Conservation (phyloP, 2,113 vertebrate species). For the Uria lomvia region DNA sequence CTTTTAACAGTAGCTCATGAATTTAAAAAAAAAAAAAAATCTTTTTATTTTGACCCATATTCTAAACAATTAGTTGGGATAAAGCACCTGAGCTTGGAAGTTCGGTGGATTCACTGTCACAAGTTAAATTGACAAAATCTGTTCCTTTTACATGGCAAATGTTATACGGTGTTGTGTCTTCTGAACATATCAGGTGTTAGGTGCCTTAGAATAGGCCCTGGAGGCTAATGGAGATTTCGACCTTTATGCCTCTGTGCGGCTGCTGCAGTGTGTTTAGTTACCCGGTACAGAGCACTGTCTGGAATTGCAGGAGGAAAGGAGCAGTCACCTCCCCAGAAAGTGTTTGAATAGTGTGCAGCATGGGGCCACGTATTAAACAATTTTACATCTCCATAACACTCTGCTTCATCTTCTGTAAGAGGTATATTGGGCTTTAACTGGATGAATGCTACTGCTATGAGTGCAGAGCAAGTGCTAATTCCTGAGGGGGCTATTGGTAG, state of each 20-base stretch:
- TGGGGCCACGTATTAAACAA: constrained; percentile 18
- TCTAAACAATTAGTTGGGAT: not conserved
- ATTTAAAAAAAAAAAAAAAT: not conserved
- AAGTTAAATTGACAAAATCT: not conserved
- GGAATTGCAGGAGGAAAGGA: not conserved
- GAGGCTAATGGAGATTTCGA: not conserved
- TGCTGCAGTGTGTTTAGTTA: not conserved
- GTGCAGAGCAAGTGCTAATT: not conserved
- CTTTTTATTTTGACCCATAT: not conserved
- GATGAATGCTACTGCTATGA: not conserved
- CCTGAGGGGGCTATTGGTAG: constrained; percentile 19
- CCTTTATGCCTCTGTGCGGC: not conserved
- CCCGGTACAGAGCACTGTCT: not conserved
- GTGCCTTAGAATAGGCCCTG: not conserved
- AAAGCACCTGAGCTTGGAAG: not conserved
- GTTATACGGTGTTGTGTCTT: not conserved
- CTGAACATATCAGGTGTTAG: not conserved
- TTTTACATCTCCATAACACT: not conserved
- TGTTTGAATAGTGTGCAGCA: not conserved
- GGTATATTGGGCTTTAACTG: constrained; percentile 6
- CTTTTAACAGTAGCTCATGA: not conserved
- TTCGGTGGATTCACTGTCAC: not conserved
- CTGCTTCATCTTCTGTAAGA: constrained; percentile 15
- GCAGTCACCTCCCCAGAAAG: not conserved
- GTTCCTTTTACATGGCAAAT: not conserved